Base-by-base conservation (phyloP, 2,888 invertebrate species). In the Pycnomerus fuliginosus region DNA sequence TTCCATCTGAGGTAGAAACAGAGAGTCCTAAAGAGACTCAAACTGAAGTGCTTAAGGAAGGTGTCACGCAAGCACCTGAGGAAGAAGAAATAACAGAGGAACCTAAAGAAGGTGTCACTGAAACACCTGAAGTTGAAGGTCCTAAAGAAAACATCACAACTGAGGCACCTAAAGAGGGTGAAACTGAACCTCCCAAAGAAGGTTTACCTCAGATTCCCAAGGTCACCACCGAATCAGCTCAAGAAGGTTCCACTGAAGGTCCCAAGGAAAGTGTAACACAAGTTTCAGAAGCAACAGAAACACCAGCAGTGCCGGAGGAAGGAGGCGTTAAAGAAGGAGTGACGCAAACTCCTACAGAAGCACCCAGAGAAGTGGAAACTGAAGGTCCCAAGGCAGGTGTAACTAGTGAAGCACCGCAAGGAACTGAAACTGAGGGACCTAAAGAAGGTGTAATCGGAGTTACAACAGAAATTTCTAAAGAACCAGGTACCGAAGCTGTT, bases 341-440 rank as follows among this genome's bases (percentile, higher is more conserved):
- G 3, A 3, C 4, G 5, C 7, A 10, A 7, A 10, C n/a, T n/a
- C n/a, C n/a, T n/a, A n/a, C n/a, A n/a, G n/a, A n/a, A 22, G n/a
- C n/a, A n/a, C n/a, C n/a, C n/a, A n/a, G n/a, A n/a, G n/a, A n/a
- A n/a, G 12, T n/a, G n/a, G n/a, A 11, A 44, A 29, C 23, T 22
- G 44, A 48, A 32, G 13, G 10, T 7, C 4, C 33, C 24, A 20
- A 27, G n/a, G 37, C 34, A 30, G 27, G 30, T 15, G 34, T 17
- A 20, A 16, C 44, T 15, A 16, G 29, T 10, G 33, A 29, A 31
- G 17, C 22, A 11, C 33, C 11, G 2, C 38, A 12, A 32, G 16
- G 32, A 31, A 8, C 56, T 25, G 57, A 49, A 47, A 37, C 45
- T n/a, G 49, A 52, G 35, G 50, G 58, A n/a, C n/a, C 16, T 44